These are phyloP conservation scores for Gryllus bimaculatus DNA, from an alignment of 1,140 invertebrate genomes.

Conservation along the genomic window DNA sequence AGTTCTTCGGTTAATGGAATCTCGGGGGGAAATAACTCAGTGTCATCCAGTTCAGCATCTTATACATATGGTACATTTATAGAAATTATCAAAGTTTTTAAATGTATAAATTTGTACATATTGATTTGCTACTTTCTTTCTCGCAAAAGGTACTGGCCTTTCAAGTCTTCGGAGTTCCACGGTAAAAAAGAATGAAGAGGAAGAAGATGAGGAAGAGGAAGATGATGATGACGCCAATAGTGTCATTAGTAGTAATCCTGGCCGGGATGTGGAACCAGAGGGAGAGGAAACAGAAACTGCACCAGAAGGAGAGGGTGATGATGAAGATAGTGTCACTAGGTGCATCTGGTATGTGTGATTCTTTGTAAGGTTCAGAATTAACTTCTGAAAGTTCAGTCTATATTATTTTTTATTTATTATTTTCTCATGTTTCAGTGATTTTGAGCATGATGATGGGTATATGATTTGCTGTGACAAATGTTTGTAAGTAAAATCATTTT, in stretches of 20 bases:
- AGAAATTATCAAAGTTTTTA: neutral
- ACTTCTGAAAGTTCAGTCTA: neutral
- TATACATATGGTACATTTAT: neutral
- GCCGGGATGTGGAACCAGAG: conserved; percentile 49
- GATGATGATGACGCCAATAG: conserved; percentile 53
- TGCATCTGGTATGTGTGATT: conserved; percentile 63
- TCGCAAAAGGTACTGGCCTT: neutral
- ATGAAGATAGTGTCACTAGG: conserved; percentile 79
- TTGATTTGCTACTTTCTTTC: too few relatives aligned
- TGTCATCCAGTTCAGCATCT: neutral
- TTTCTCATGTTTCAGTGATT: conserved; percentile 52
- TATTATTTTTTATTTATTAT: neutral
- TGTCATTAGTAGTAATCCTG: conserved; percentile 49
- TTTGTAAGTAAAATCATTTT: conserved; percentile 46
- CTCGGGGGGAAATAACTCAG: neutral
- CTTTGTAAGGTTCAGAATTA: conserved; percentile 8
- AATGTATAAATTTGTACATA: too few relatives aligned
- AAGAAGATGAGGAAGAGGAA: conserved; percentile 10
- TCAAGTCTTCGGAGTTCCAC: neutral
- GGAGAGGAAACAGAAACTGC: conserved; percentile 83
- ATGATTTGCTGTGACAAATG: conserved; percentile 94
- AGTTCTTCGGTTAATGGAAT: neutral
- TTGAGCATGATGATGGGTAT: conserved; percentile 92
- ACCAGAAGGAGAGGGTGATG: conserved; percentile 69
- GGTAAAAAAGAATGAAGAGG: neutral